Base-by-base conservation (phyloP, 2,113 vertebrate species). In the Carassius carassius region DNA sequence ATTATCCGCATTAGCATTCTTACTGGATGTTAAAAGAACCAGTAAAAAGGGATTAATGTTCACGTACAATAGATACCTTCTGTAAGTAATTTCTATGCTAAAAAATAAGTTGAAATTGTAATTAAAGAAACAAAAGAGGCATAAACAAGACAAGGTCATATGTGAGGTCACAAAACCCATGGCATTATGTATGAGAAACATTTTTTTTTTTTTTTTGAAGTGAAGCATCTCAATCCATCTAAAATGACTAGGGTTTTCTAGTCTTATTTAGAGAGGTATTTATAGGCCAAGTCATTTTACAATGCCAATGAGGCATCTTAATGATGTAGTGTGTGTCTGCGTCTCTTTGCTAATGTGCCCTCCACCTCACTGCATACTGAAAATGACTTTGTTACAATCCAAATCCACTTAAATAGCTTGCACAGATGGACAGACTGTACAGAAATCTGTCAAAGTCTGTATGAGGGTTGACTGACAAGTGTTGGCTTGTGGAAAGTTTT, bases 1-100 rank as follows among this genome's bases (percentile, higher is more conserved):
- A 92, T 94, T 92, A 93, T 49, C 77, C 37, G 25, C 58, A 92
- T 93, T 89, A 91, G 83, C 37, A 89, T 91, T 92, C 88, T 91
- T 87, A 82, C 29, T 23, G 60, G 62, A 41, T 58, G 63, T 54
- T 19, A 76, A 60, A 84, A 76, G 41, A 84, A 62, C 17, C 49
- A 21, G 67, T 37, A 69, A 37, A n/a, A 76, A 79, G 51, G 32
- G 62, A 81, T 69, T 21, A 65, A 67, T 69, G 25, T 54, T 35
- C 44, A 49, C 4, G 2, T 81, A 51, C 62, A 67, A 51, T 65
- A 69, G 44, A 21, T 37, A 56, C 49, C 17, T 5, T 63, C 37
- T 44, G n/a, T 29, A 19, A 16, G 35, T 62, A 0, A 25, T 25
- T 49, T 67, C 25, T 25, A n/a, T 19, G 62, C 6, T 21, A 76